A percentile compares a stretch with the other conserved stretches of the same genome.
Conservation (phyloP, 2,888 invertebrate species). For the Panzeria rudis region DNA sequence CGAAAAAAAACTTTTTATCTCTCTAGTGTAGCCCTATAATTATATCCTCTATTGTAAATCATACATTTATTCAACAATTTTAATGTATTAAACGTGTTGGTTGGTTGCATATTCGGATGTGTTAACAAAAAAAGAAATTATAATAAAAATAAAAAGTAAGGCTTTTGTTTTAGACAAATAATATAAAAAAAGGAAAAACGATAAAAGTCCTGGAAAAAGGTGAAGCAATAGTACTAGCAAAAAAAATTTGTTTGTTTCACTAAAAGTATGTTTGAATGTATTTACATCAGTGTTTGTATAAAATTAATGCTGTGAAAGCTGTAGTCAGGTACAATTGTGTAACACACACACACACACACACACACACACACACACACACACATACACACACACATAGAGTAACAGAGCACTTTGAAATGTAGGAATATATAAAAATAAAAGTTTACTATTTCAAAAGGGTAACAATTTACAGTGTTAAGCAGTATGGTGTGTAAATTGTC, state of each 20-base stretch:
- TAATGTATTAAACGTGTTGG: constrained; percentile 63
- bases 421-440: constrained; percentile 10
- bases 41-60: neutral
- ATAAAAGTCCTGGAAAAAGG: constrained; percentile 18
- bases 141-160: constrained; percentile 21
- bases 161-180: constrained; percentile 54
- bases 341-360: neutral
- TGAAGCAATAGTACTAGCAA: neutral
- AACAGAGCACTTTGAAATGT: constrained; percentile 9
- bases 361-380: constrained; percentile 1
- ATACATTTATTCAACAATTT: constrained; percentile 38
- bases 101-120: constrained; percentile 58
- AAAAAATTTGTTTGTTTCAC: constrained; percentile 22
- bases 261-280: neutral
- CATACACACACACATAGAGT: neutral
- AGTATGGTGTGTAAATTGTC: constrained; percentile 67
- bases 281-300: neutral
- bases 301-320: constrained; percentile 21
- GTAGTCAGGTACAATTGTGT: constrained; percentile 18
- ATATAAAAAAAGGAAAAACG: neutral
- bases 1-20: neutral
- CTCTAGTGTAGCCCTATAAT: constrained; percentile 1
- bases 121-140: constrained; percentile 21
- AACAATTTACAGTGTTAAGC: constrained; percentile 56
- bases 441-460: constrained; percentile 43